Evolutionary conservation across 2,113 vertebrate genomes (phyloP), one percentile per base, ranked within the genome.

Genomic region (Alexandromys fortis): DNA sequence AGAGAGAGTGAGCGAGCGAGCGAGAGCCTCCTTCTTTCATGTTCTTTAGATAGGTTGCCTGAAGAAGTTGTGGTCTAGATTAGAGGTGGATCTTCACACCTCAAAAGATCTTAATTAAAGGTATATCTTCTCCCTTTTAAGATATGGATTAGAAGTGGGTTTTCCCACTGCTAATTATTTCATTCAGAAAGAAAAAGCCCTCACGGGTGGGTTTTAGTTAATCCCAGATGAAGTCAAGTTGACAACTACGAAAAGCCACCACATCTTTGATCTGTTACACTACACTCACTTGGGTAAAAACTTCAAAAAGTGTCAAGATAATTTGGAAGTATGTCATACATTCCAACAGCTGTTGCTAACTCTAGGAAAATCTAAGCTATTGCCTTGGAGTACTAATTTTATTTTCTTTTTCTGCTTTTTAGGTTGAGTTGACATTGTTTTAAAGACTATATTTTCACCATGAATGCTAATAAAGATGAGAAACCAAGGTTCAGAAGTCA

Each of bases 361-460:
- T 58, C 47, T 82, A 79, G 0, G 35, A 85, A 91, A 88, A 82
- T 78, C 2, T 89, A 11, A 63, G 90, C 77, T 86, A 58, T 7
- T 90, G 21, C 5, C 63, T 4, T 92, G 28, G 52, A 52, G 49
- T 90, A 94, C 58, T 81, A 94, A 86, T 52, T 82, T 97, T 98
- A 52, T 96, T 24, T 82, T n/a, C 68, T 98, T 98, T 87, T 45
- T 65, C 14, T 65, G 58, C 24, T 45, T 65, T 26, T 42, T 96
- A 99, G 98, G 96, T 97, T 94, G 93, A 73, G 95, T 97, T 94
- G 93, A 73, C 38, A 86, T 92, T 86, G 58, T 91, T 87, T 97
- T 95, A 96, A 97, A 97, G 94, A 93, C 0, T n/a, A 4, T 94
- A 86, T 92, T 86, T 89, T 94, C 95, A 98, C 70, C 76, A 83